Percentiles rank a stretch among this genome's conserved stretches.
Evolutionary conservation across 1,140 invertebrate genomes (phyloP).

Genomic region (Cyclargus thomasi): DNA sequence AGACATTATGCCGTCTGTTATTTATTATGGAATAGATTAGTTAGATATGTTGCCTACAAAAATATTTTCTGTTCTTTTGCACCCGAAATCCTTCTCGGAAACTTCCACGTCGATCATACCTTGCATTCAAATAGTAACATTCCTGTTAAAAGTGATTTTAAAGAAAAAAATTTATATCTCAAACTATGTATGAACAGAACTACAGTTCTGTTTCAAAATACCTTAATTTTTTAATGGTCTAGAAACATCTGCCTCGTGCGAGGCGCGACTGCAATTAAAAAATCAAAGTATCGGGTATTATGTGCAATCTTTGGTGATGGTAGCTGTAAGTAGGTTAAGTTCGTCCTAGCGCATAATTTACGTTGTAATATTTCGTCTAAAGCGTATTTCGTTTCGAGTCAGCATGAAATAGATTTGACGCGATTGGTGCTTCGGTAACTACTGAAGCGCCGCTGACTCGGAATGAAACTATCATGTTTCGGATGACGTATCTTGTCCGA

Average conservation of each 20-base stretch:
- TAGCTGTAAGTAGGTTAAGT: slow-evolving; percentile 61
- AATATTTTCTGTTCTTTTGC: background rate
- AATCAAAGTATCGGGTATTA: slow-evolving; percentile 78
- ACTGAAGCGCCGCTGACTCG: slow-evolving; percentile 49
- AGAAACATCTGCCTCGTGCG: slow-evolving; percentile 36
- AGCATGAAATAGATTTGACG: slow-evolving; percentile 34
- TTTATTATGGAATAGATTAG: background rate
- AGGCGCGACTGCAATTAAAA: slow-evolving; percentile 75
- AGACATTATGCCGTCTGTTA: no score
- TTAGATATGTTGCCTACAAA: background rate
- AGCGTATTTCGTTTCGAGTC: slow-evolving; percentile 59
- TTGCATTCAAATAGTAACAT: background rate
- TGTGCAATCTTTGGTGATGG: slow-evolving; percentile 77
- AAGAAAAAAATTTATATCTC: background rate
- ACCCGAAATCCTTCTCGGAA: background rate
- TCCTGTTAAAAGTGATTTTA: background rate
- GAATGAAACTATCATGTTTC: slow-evolving; percentile 62
- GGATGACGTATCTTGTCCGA: slow-evolving; percentile 69
- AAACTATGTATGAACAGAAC: slow-evolving; percentile 15
- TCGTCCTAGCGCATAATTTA: slow-evolving; percentile 25
- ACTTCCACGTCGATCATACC: background rate
- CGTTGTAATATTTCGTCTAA: slow-evolving; percentile 27
- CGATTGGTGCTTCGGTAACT: slow-evolving; percentile 44
- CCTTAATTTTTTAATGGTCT: slow-evolving; percentile 70
- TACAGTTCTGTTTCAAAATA: slow-evolving; percentile 51